Percentiles rank a stretch among this genome's conserved stretches.
These are phyloP conservation scores for Himalopsyche japonica DNA, from an alignment of 2,888 invertebrate genomes.

Conservation along the genomic window DNA sequence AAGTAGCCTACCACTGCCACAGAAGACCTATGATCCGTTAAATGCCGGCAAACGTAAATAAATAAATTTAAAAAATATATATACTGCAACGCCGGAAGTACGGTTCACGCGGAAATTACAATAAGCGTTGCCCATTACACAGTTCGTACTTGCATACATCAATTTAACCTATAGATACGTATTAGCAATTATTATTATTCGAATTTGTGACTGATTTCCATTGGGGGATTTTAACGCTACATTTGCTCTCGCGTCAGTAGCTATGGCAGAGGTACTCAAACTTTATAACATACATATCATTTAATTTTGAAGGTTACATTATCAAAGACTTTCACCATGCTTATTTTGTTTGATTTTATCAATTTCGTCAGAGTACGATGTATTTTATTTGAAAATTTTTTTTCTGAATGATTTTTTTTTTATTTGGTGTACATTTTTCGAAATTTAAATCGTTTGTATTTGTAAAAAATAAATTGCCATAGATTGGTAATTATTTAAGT, in stretches of 20 bases:
- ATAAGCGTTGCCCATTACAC: slow-evolving; percentile 26
- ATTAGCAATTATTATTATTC: slow-evolving; percentile 1
- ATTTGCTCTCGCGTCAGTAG: not conserved
- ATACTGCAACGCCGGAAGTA: slow-evolving; percentile 30
- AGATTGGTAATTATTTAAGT: too few species aligned
- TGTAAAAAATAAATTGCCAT: too few species aligned
- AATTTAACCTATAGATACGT: not conserved
- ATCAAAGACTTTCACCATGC: too few species aligned
- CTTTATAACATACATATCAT: too few species aligned
- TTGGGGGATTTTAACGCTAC: slow-evolving; percentile 17
- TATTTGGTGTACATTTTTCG: too few species aligned
- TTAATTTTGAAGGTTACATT: too few species aligned
- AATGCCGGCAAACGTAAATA: slow-evolving; percentile 10
- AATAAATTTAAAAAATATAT: not conserved
- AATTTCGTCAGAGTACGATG: too few species aligned
- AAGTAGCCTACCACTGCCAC: not conserved
- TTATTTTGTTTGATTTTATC: too few species aligned
- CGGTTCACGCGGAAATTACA: slow-evolving; percentile 36
- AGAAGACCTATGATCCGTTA: slow-evolving; percentile 11
- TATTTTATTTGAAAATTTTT: too few species aligned
- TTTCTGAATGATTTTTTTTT: too few species aligned
- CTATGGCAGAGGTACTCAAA: not conserved
- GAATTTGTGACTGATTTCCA: not conserved
- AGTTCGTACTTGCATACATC: not conserved
- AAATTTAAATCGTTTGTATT: too few species aligned